Evolutionary conservation across 2,888 invertebrate species (phyloP).

Genomic region (Tromatobia lineatoria): DNA sequence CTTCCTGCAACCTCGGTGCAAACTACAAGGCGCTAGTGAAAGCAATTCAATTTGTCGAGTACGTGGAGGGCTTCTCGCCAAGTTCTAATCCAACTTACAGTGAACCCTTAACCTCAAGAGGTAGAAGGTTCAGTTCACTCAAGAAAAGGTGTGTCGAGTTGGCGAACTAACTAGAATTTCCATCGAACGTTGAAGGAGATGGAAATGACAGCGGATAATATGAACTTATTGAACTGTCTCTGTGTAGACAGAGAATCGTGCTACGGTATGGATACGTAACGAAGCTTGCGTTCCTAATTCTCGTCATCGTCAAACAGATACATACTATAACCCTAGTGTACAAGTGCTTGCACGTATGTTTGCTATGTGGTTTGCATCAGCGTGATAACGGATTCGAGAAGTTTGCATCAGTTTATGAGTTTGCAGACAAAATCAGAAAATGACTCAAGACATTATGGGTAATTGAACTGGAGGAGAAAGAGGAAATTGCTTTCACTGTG

Average conservation of each 20-base stretch:
- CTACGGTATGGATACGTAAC: conserved; percentile 10
- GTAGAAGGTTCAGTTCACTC: conserved; percentile 12
- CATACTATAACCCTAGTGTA: not conserved
- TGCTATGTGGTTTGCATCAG: not conserved
- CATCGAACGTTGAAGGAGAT: conserved; percentile 61
- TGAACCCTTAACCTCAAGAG: conserved; percentile 8
- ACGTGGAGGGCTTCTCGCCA: conserved; percentile 6
- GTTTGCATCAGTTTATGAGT: not conserved
- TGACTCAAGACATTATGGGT: not conserved
- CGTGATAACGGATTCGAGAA: conserved; percentile 5
- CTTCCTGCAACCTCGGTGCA: conserved; percentile 24
- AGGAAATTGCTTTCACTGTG: not conserved
- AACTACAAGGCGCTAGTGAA: conserved; percentile 25
- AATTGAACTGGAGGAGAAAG: not conserved
- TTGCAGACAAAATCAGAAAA: not conserved
- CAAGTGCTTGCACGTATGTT: conserved; percentile 5
- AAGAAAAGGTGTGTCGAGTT: conserved; percentile 42
- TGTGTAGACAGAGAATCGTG: not conserved
- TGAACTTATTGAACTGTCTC: not conserved
- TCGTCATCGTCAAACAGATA: conserved; percentile 5
- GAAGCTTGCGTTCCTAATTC: conserved; percentile 13
- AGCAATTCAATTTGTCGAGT: conserved; percentile 41
- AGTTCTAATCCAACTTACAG: conserved; percentile 17
- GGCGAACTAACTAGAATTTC: conserved; percentile 57
- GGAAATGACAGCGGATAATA: conserved; percentile 64